Evolutionary conservation across 2,113 vertebrate genomes (phyloP).

Genomic region (Mustela nigripes): DNA sequence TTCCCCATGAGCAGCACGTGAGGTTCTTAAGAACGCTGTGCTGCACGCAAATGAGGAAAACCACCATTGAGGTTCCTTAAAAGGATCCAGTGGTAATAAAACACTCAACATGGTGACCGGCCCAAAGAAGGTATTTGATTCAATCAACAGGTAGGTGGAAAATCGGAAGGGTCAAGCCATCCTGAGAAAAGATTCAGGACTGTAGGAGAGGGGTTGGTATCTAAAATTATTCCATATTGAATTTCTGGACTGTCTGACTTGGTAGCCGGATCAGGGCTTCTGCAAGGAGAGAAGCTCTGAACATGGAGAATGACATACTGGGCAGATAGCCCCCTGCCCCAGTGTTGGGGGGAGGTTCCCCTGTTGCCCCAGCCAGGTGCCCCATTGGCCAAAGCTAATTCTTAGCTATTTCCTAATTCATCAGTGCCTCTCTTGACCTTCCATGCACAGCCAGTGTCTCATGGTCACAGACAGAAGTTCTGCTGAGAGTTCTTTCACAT

Average conservation of each 20-base stretch:
- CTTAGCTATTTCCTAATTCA: not conserved
- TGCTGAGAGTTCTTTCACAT: not conserved
- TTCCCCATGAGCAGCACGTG: no score
- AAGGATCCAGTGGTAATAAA: not conserved
- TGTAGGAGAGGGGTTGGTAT: not conserved
- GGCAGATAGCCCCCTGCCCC: not conserved
- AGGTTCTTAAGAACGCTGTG: not conserved
- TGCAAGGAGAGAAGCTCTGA: not conserved
- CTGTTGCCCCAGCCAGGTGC: not conserved
- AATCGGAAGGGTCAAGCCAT: not conserved
- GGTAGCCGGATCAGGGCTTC: not conserved
- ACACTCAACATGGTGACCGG: fast-evolving
- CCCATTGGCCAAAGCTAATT: not conserved
- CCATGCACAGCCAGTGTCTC: not conserved
- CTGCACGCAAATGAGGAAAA: not conserved
- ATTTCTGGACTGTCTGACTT: not conserved
- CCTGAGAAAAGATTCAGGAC: not conserved
- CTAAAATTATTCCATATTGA: not conserved
- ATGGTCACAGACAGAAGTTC: fast-evolving
- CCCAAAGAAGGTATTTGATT: not conserved
- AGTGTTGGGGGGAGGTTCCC: not conserved
- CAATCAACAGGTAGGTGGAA: not conserved
- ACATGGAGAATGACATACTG: fast-evolving
- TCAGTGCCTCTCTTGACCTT: not conserved
- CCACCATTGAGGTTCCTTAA: not conserved